phyloP scores from a whole-genome alignment of 2,888 invertebrate genomes.

The Mimumesa dahlbomi region DNA sequence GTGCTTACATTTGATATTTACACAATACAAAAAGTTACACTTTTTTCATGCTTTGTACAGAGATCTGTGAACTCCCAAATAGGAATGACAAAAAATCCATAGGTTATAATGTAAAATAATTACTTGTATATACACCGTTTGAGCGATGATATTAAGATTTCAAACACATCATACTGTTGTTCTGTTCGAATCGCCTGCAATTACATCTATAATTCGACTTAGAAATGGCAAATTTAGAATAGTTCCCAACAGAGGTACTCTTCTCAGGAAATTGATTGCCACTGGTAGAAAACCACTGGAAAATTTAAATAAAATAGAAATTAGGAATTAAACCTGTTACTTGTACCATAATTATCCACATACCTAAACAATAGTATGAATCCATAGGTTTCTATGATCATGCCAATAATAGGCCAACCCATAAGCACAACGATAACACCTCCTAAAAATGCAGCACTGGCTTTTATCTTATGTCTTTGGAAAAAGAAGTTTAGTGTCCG shows the following conservation, averaged over 20 bases:
- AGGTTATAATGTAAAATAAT: constrained; percentile 36
- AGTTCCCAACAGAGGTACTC: constrained; percentile 95
- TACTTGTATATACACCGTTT: constrained; percentile 68
- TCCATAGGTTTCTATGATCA: constrained; percentile 98
- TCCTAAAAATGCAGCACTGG: constrained; percentile 93
- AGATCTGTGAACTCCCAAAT: constrained; percentile 26
- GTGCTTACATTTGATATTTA: constrained; percentile 36
- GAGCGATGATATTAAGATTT: constrained; percentile 27
- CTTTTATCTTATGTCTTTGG: constrained; percentile 96
- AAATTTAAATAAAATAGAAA: constrained; percentile 60
- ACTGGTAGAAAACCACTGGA: constrained; percentile 98
- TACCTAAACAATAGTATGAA: constrained; percentile 93
- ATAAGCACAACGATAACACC: constrained; percentile 95
- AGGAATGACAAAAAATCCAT: constrained; percentile 45
- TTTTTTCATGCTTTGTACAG: constrained; percentile 33
- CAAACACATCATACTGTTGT: constrained; percentile 87
- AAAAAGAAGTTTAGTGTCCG: constrained; percentile 98
- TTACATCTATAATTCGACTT: constrained; percentile 89
- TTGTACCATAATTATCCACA: constrained; percentile 42
- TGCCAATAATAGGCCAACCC: constrained; percentile 98
- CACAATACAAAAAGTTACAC: constrained; percentile 38
- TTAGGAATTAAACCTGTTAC: constrained; percentile 15
- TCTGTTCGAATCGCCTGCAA: constrained; percentile 91
- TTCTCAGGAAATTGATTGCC: constrained; percentile 95
- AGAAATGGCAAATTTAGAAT: constrained; percentile 94